Base-by-base conservation (phyloP, 2,888 invertebrate species). In the Orthosia gracilis region DNA sequence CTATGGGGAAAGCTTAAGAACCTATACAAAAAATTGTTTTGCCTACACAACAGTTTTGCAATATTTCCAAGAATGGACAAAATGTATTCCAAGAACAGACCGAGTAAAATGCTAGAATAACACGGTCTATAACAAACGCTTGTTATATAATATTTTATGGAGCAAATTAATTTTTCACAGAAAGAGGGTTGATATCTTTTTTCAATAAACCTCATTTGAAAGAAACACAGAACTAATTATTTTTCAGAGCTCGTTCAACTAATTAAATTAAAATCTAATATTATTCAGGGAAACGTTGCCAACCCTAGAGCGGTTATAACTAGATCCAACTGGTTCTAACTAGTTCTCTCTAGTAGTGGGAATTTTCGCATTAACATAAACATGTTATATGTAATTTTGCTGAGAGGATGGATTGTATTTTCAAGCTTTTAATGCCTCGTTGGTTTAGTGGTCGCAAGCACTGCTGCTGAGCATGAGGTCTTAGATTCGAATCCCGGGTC, bases 311-410 rank as follows among this genome's bases (percentile, higher is more conserved):
- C 17, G 0, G 80, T 74, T 61, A 26, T 3, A 84, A 76, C 81
- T 57, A 52, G 71, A 82, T 73, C 55, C 40, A 72, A 81, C 81
- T 73, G 69, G 84, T 78, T 78, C 69, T 77, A 84, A 85, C 85
- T 85, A 84, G 82, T 85, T 84, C 76, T 49, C 64, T 49, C 23
- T 58, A 21, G 76, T 72, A 71, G 72, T 73, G 82, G 64, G 58
- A 81, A 78, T 84, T 62, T 75, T 59, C 58, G 12, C 54, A 79
- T 76, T 84, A 77, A 63, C 81, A 87, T 85, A 85, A 81, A 78
- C 78, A 86, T 73, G 70, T 78, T 73, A 76, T 69, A 47, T 79
- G 58, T 73, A 59, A 80, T 31, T 74, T 49, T 21, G 12, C 26
- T n/a, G 58, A 13, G 57, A 52, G 40, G 52, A 73, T 80, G 58